Percentiles rank a stretch among this genome's conserved stretches.
Evolutionary conservation across 1,140 invertebrate species (phyloP).

Genomic region (Alviniconcha marisindica): DNA sequence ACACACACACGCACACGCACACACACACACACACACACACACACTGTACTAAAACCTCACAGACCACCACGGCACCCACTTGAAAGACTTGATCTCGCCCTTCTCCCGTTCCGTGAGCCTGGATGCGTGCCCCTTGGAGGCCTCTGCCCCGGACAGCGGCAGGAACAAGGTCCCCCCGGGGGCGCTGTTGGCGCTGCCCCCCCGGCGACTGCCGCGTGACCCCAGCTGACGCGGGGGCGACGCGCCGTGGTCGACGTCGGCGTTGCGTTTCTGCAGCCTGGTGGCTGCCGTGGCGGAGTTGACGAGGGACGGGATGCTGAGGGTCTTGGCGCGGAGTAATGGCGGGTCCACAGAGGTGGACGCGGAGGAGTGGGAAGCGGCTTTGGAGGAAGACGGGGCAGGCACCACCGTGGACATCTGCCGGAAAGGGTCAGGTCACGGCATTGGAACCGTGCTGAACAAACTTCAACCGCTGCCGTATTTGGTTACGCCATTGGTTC

Average conservation of each 20-base stretch:
- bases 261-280: too few species aligned
- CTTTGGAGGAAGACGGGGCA: not conserved
- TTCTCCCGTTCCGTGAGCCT: conserved; percentile 30
- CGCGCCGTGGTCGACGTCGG: not conserved
- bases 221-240: not conserved
- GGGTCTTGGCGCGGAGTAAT: not conserved
- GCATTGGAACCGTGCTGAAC: too few species aligned
- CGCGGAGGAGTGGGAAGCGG: not conserved
- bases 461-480: too few species aligned
- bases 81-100: conserved; percentile 18
- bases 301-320: not conserved
- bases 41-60: too few species aligned
- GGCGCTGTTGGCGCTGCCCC: not conserved
- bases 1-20: not conserved
- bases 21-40: not conserved
- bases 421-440: not conserved
- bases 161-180: not conserved
- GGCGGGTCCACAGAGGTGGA: conserved; percentile 2
- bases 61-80: not conserved
- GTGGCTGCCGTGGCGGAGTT: not conserved
- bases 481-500: too few species aligned
- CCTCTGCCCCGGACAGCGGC: not conserved
- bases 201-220: not conserved
- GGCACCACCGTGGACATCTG: not conserved
- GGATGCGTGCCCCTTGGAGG: not conserved